These are phyloP conservation scores for Semnornis frantzii DNA, from an alignment of 2,113 vertebrate species.

Conservation along the genomic window DNA sequence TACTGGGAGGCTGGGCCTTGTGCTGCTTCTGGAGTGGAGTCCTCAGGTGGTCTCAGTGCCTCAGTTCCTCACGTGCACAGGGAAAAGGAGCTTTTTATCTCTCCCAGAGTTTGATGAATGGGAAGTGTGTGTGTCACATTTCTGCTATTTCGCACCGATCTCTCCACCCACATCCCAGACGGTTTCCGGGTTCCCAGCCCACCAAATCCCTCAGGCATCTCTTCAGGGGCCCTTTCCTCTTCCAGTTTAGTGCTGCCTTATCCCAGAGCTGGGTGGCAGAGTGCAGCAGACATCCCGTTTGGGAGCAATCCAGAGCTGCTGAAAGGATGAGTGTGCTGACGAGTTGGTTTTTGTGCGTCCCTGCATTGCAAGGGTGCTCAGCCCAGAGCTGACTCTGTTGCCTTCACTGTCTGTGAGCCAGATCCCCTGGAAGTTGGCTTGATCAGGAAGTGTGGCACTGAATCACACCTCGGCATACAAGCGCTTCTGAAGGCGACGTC, in stretches of 20 bases:
- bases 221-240: constrained; percentile 72
- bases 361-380: constrained; percentile 33
- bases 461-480: not conserved
- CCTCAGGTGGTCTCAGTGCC: constrained; percentile 38
- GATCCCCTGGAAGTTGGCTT: constrained; percentile 51
- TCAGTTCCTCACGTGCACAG: constrained; percentile 58
- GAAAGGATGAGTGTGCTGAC: constrained; percentile 41
- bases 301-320: constrained; percentile 47
- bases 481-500: constrained; percentile 47
- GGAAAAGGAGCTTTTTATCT: constrained; percentile 20
- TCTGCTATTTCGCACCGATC: constrained; percentile 72
- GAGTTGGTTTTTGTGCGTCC: constrained; percentile 24
- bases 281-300: constrained; percentile 64
- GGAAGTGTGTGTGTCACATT: constrained; percentile 68
- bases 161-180: constrained; percentile 77
- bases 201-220: constrained; percentile 76
- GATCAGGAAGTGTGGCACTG: constrained; percentile 59
- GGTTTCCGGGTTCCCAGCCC: constrained; percentile 77
- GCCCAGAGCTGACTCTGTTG: constrained; percentile 42
- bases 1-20: not conserved
- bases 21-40: not conserved
- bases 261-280: constrained; percentile 50
- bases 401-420: constrained; percentile 55
- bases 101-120: constrained; percentile 71
- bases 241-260: constrained; percentile 65